Evolutionary conservation across 2,888 invertebrate species (phyloP).

Genomic region (Eilema caniola): DNA sequence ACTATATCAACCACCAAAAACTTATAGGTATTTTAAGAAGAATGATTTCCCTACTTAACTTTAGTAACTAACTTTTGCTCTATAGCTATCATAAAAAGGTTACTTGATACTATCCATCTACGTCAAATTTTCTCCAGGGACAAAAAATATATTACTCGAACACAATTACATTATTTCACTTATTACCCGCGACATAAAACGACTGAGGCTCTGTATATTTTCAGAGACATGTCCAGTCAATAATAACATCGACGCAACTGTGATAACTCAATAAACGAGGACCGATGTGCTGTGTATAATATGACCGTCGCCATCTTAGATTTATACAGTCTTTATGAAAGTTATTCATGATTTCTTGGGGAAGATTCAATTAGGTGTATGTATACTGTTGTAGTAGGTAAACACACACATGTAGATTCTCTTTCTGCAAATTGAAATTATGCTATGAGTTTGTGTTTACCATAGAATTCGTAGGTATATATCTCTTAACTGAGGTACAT

Average conservation of each 20-base stretch:
- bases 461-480: background rate
- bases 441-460: background rate
- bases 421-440: background rate
- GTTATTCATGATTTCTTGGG: constrained; percentile 13
- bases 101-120: constrained; percentile 5
- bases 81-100: background rate
- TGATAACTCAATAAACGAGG: constrained; percentile 65
- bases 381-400: background rate
- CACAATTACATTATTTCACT: constrained; percentile 41
- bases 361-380: constrained; percentile 8
- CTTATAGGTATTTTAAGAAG: background rate
- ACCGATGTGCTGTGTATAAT: constrained; percentile 46
- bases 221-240: constrained; percentile 46
- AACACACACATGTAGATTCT: background rate
- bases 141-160: constrained; percentile 33
- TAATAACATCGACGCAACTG: constrained; percentile 45
- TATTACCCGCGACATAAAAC: constrained; percentile 44
- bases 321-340: constrained; percentile 24
- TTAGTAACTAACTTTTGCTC: background rate
- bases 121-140: constrained; percentile 10
- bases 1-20: background rate
- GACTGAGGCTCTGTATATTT: constrained; percentile 38
- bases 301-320: constrained; percentile 58
- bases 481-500: no score
- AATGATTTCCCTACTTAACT: background rate